Evolutionary conservation across 1,140 invertebrate species (phyloP), one percentile per base, ranked within the genome.

Genomic region (Caenorhabditis brenneri): DNA sequence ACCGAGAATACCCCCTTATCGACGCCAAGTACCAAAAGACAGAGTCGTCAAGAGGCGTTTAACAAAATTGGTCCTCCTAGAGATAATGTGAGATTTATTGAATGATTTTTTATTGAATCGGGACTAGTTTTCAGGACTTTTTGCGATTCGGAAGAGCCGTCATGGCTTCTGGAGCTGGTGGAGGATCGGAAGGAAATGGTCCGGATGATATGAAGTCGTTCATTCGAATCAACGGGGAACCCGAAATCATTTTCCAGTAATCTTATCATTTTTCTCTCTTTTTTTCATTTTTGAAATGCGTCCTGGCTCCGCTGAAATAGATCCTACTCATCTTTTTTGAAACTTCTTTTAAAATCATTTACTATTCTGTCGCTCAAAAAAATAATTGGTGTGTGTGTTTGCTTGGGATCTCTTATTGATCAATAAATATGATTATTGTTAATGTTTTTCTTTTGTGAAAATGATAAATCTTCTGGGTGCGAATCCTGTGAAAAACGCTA

Each of bases 91-190:
- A 65, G 60, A 9, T 12, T 31, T 58, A 9, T 12, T 12, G 22
- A 16, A n/a, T 51, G 15, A 9, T 6, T 2, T 2, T n/a, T 22
- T 15, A 1, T 0, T 4, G 36, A 65, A 4, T 65, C 22, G 1
- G 15, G 1, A 42, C 15, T 15, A 46, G 36, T 46, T 74, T 74
- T 42, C 65, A 74, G 65, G 65, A 74, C 36, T 74, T 74, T 42
- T 46, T 74, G 36, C 65, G 65, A 15, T 74, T 74, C 65, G 65
- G 65, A 74, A 74, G 65, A 74, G 33, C 65, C 65, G 65, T 10
- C 19, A 42, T 74, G 65, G 65, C 65, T 42, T 74, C 65, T 46
- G 65, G 65, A 74, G 65, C 19, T 31, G 65, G 36, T 65, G 58
- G 58, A 15, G 31, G 29, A 65, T 65, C 58, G 65, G n/a, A 42